phyloP scores from a whole-genome alignment of 2,113 vertebrate species.

The Mungos mungo region DNA sequence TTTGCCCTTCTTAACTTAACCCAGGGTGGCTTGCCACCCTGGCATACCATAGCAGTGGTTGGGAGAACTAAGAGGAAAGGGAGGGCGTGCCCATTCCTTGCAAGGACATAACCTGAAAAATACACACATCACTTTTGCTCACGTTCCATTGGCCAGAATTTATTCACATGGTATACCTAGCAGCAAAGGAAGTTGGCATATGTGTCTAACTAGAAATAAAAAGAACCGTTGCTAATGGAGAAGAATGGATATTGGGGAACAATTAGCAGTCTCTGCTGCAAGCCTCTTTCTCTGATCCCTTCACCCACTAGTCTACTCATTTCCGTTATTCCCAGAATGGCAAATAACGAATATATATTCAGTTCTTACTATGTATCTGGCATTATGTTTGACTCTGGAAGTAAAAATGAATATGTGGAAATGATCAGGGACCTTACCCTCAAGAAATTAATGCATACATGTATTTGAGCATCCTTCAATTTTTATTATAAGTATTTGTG shows the following conservation, averaged over 20 bases:
- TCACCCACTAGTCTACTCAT: neutral
- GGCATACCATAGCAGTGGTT: no score
- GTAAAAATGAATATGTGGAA: neutral
- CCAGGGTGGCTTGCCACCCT: no score
- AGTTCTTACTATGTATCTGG: neutral
- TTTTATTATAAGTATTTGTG: constrained; percentile 27
- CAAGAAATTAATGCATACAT: neutral
- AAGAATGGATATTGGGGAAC: neutral
- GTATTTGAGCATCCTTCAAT: neutral
- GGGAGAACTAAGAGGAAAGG: neutral
- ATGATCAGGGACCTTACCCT: neutral
- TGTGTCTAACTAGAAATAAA: neutral
- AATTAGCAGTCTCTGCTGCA: neutral
- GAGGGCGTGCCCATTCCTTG: neutral
- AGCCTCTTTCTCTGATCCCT: neutral
- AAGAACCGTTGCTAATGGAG: neutral
- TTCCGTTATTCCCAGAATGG: neutral
- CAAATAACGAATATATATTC: neutral
- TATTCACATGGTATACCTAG: neutral
- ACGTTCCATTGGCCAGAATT: neutral
- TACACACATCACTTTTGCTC: neutral
- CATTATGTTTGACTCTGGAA: neutral
- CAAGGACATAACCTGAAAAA: neutral
- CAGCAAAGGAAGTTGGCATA: neutral
- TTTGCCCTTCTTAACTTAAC: neutral